Evolutionary conservation across 2,113 vertebrate genomes (phyloP).

Genomic region (Antennarius striatus): DNA sequence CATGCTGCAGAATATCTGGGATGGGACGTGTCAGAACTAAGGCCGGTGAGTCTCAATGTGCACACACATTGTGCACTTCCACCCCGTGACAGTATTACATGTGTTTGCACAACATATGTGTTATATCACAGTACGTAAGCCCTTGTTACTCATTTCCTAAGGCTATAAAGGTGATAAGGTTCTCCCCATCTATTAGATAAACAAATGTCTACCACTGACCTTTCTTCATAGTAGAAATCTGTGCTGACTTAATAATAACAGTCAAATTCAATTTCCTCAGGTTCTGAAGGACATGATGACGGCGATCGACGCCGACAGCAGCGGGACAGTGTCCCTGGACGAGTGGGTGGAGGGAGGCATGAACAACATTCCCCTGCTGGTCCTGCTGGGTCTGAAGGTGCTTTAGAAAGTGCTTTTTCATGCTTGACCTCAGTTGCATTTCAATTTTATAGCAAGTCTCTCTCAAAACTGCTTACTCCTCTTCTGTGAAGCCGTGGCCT

Average conservation of each 20-base stretch:
- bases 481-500: conserved; percentile 25
- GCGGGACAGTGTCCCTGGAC: conserved; percentile 87
- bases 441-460: conserved; percentile 38
- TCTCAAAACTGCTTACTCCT: conserved; percentile 29
- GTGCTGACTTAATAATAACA: conserved; percentile 23
- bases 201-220: neutral
- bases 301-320: conserved; percentile 90
- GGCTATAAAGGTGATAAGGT: conserved; percentile 13
- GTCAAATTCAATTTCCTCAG: conserved; percentile 69
- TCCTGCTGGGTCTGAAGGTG: conserved; percentile 89
- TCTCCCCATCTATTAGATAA: neutral
- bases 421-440: conserved; percentile 15
- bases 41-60: conserved; percentile 79
- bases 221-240: conserved; percentile 4
- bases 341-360: conserved; percentile 93
- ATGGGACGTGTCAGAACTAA: conserved; percentile 90
- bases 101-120: conserved; percentile 13
- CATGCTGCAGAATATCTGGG: conserved; percentile 88
- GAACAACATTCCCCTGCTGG: conserved; percentile 90
- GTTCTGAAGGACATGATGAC: conserved; percentile 95
- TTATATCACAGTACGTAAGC: neutral
- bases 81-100: neutral
- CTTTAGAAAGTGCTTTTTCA: neutral
- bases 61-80: too few relatives aligned
- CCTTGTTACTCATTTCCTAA: conserved; percentile 38